Evolutionary conservation across 2,888 invertebrate species (phyloP), one percentile per base, ranked within the genome.

Genomic region (Torymus auratus): DNA sequence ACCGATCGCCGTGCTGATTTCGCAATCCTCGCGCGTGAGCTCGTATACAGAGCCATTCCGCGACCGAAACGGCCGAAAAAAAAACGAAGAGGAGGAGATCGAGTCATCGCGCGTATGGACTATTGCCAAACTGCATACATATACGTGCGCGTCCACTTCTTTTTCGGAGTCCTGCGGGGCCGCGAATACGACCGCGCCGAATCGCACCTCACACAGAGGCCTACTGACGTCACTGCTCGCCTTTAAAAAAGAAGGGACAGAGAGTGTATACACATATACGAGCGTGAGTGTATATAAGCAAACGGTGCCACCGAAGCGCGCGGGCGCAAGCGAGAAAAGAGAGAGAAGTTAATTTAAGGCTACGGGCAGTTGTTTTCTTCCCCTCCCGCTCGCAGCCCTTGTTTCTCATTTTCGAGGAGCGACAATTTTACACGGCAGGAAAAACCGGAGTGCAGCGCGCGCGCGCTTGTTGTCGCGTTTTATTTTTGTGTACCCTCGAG

Each of bases 281-380:
- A 0, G 41, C 11, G 17, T 15, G 7, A n/a, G 60, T 58, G 14
- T n/a, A 15, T n/a, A 50, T n/a, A 11, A 64, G 50, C 52, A 17
- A 67, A 67, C 50, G 52, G 67, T 67, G 52, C 67, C 17, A 52
- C 5, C 17, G n/a, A 56, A 41, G 7, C 41, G 41, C 41, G 5
- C 28, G 3, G 7, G 28, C 28, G 28, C n/a, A n/a, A 7, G 41
- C n/a, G 50, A 61, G 17, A 10, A 13, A 52, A 65, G 17, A 71
- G 70, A 20, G 15, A 41, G 50, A 41, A 58, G 65, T 23, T 78
- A 78, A 78, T 78, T 78, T 72, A 67, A 78, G 78, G 78, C 65
- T 52, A 62, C 62, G 50, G 41, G 41, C 41, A 41, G 52, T 76
- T 64, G 17, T 70, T 78, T 65, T 78, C 71, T 65, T 64, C 17